Evolutionary conservation across 2,888 invertebrate genomes (phyloP).

Genomic region (Priocnemis perturbator): DNA sequence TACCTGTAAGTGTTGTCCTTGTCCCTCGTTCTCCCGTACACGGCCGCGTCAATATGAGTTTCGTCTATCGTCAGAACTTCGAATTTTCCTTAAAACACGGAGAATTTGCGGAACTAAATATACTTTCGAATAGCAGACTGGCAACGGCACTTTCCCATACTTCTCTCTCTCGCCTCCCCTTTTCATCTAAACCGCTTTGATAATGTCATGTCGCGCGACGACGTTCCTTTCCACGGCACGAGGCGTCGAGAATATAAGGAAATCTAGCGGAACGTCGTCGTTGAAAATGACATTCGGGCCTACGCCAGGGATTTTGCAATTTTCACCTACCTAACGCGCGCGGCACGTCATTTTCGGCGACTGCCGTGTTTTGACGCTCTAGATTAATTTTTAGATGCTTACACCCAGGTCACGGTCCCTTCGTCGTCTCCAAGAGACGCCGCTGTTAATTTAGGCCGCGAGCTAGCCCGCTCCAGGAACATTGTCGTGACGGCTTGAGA

Average conservation of each 20-base stretch:
- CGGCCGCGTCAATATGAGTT: too few species aligned
- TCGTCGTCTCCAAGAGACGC: too few species aligned
- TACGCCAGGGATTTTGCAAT: conserved; percentile 64
- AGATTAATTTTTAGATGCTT: conserved; percentile 53
- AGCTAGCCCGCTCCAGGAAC: too few species aligned
- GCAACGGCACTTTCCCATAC: too few species aligned
- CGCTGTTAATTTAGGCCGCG: too few species aligned
- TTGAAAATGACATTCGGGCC: conserved; percentile 26
- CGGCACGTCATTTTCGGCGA: conserved; percentile 21
- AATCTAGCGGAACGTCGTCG: conserved; percentile 16
- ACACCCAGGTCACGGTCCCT: conserved; percentile 16
- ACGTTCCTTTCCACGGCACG: neutral
- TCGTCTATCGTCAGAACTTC: too few species aligned
- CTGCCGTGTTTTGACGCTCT: conserved; percentile 59
- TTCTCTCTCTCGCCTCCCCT: neutral
- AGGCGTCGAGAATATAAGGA: neutral
- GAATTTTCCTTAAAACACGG: neutral
- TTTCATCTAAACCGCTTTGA: conserved; percentile 4
- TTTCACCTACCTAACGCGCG: conserved; percentile 39
- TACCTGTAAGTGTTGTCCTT: too few species aligned
- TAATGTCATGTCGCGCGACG: conserved; percentile 10
- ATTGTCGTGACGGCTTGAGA: neutral
- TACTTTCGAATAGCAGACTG: too few species aligned
- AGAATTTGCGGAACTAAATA: conserved; percentile 5
- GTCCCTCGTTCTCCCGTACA: too few species aligned